Evolutionary conservation across 23 tunicate genomes (phyloP).

Genomic region (Ciona savignyi): DNA sequence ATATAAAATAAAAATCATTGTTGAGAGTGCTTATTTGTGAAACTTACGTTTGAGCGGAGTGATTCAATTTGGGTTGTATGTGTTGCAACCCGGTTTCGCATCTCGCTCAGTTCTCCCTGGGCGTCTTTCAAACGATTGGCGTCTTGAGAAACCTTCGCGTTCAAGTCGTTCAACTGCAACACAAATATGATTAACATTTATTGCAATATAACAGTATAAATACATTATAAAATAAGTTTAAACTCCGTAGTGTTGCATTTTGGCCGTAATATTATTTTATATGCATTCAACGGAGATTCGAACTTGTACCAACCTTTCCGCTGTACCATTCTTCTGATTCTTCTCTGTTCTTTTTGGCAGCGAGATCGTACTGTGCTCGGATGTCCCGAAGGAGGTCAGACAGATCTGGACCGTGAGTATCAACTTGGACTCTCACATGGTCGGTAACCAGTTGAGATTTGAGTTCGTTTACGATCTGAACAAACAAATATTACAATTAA

Average conservation of each 20-base stretch:
- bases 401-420: slow-evolving; percentile 98
- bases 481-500: not conserved
- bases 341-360: slow-evolving; percentile 97
- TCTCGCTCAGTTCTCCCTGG: slow-evolving; percentile 79
- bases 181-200: too few species aligned
- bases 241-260: too few species aligned
- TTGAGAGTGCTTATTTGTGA: too few species aligned
- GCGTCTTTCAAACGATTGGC: slow-evolving; percentile 95
- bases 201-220: too few species aligned
- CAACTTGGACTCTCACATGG: slow-evolving; percentile 97
- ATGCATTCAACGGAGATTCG: too few species aligned
- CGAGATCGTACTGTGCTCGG: slow-evolving; percentile 94
- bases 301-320: slow-evolving; percentile 63
- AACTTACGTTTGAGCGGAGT: slow-evolving; percentile 88
- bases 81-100: slow-evolving; percentile 80
- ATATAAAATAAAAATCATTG: too few species aligned
- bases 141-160: slow-evolving; percentile 83
- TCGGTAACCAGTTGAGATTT: slow-evolving; percentile 98
- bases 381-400: slow-evolving; percentile 95
- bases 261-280: too few species aligned
- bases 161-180: slow-evolving; percentile 89
- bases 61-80: slow-evolving; percentile 99
- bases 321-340: slow-evolving; percentile 99
- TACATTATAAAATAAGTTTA: too few species aligned
- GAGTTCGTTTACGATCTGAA: slow-evolving; percentile 87